A percentile compares a stretch with the other conserved stretches of the same genome.
Evolutionary conservation across 2,888 invertebrate genomes (phyloP).

Genomic region (Deroplatys truncata): DNA sequence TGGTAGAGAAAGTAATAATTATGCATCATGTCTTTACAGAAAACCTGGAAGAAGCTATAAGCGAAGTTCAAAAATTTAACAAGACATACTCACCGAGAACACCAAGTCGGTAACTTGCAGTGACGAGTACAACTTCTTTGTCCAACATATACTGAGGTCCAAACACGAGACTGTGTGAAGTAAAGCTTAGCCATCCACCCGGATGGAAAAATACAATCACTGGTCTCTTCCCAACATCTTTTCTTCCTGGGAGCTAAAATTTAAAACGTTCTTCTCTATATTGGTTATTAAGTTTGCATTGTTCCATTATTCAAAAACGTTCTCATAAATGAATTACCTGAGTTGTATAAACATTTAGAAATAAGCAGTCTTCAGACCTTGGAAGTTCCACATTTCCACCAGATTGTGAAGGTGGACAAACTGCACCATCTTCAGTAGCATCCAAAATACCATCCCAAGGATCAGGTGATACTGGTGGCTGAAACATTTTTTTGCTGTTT

Average conservation of each 20-base stretch:
- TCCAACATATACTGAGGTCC: neutral
- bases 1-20: too few relatives aligned
- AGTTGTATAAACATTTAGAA: conserved; percentile 21
- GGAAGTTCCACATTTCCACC: neutral
- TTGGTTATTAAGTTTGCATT: neutral
- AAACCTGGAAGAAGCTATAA: too few relatives aligned
- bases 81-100: neutral
- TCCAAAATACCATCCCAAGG: conserved; percentile 52
- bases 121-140: neutral
- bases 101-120: neutral
- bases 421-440: conserved; percentile 55
- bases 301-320: neutral
- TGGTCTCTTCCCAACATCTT: neutral
- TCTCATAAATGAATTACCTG: neutral
- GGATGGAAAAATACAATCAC: neutral
- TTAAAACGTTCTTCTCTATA: too few relatives aligned
- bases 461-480: conserved; percentile 51
- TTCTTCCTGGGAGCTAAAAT: neutral
- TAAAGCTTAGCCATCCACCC: neutral
- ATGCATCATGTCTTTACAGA: too few relatives aligned
- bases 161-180: neutral
- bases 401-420: conserved; percentile 48
- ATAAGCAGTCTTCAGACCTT: conserved; percentile 21
- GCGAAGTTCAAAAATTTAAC: too few relatives aligned
- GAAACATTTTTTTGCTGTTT: conserved; percentile 27